These are phyloP conservation scores for Lipotes vexillifer DNA, from an alignment of 2,113 vertebrate species.

Conservation along the genomic window DNA sequence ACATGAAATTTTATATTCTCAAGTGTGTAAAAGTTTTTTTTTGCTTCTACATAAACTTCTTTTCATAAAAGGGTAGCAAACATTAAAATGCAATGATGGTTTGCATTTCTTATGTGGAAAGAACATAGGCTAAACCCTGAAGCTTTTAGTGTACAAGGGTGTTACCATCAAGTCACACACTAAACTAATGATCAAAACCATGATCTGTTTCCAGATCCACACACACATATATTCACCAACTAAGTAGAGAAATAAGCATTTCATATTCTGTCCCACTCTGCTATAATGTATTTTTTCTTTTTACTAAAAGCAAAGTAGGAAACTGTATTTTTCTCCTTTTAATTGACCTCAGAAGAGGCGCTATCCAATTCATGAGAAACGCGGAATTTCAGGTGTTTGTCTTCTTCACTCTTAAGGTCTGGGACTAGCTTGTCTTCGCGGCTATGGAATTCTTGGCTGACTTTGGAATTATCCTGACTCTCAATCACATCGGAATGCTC, in stretches of 20 bases:
- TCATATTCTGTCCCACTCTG: background rate
- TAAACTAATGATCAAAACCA: slow-evolving; percentile 10
- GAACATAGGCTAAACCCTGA: slow-evolving; percentile 5
- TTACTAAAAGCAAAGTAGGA: slow-evolving; percentile 55
- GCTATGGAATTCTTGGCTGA: background rate
- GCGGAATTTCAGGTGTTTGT: background rate
- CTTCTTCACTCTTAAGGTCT: slow-evolving; percentile 18
- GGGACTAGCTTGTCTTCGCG: slow-evolving; percentile 63
- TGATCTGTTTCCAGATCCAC: background rate
- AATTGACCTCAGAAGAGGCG: slow-evolving; percentile 56
- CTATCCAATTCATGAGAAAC: slow-evolving; percentile 65
- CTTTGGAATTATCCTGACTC: slow-evolving; percentile 33
- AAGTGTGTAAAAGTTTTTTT: background rate
- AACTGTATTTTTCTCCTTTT: background rate
- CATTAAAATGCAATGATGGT: slow-evolving; percentile 14
- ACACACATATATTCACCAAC: slow-evolving; percentile 34
- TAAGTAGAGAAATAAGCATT: slow-evolving; percentile 36
- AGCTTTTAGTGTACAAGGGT: slow-evolving; percentile 40
- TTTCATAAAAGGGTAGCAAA: slow-evolving; percentile 45
- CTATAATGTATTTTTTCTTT: background rate
- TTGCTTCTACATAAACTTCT: background rate
- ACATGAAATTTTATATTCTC: background rate
- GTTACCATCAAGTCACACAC: slow-evolving; percentile 22
- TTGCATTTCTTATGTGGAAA: slow-evolving; percentile 40
- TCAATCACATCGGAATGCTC: slow-evolving; percentile 23